Conservation (phyloP, 2,113 vertebrate species). For the Paracanthobrama guichenoti region DNA sequence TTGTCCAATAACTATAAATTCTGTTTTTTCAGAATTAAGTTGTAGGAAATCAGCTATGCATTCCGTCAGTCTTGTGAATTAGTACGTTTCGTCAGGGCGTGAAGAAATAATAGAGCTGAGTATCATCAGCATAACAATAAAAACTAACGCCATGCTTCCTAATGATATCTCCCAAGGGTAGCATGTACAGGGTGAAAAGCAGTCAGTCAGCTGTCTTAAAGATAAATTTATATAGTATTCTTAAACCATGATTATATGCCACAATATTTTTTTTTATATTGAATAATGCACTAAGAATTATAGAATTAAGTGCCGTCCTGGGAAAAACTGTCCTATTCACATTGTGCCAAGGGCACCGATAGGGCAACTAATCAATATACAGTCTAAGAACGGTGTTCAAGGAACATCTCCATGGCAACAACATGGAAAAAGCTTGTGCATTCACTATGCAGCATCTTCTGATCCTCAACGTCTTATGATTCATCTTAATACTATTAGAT, state of each 20-base stretch:
- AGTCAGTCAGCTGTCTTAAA: background rate
- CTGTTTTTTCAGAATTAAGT: no score
- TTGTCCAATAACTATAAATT: no score
- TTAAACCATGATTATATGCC: background rate
- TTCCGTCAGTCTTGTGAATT: no score
- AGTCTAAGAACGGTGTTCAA: background rate
- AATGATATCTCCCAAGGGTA: no score
- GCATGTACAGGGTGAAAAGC: no score
- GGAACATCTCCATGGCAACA: constrained; percentile 33
- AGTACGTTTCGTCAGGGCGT: no score
- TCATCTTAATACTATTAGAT: constrained; percentile 8
- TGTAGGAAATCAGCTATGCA: no score
- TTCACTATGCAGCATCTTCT: constrained; percentile 28
- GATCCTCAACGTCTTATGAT: constrained; percentile 17
- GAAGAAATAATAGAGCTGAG: no score
- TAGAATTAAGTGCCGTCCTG: background rate
- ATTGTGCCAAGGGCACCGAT: background rate
- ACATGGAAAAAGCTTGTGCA: background rate
- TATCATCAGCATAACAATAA: no score
- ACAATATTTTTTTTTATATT: background rate
- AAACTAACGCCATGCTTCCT: no score
- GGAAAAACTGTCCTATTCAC: background rate
- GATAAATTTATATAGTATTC: background rate
- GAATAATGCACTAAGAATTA: background rate
- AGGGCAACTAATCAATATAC: constrained; percentile 22